phyloP scores from a whole-genome alignment of 2,113 vertebrate species.

The Gopherus evgoodei region DNA sequence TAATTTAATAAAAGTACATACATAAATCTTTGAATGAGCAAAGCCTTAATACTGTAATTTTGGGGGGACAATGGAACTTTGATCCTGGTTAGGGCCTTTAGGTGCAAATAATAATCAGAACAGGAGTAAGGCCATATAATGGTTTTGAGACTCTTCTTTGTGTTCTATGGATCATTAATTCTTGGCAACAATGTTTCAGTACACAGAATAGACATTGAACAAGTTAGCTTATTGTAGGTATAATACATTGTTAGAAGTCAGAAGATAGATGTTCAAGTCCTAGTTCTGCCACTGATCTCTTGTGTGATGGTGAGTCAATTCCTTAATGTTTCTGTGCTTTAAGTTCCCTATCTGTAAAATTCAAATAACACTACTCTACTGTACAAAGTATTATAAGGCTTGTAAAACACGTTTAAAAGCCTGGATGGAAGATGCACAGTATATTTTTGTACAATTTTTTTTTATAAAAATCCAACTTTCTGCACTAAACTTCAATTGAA shows the following conservation, averaged over 20 bases:
- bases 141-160: not conserved
- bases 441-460: not conserved
- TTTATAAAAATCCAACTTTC: not conserved
- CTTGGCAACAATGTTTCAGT: not conserved
- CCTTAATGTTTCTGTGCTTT: conserved; percentile 2
- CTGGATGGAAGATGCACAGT: not conserved
- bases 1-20: not conserved
- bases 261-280: not conserved
- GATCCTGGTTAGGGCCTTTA: not conserved
- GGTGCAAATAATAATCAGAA: not conserved
- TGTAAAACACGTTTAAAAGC: not conserved
- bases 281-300: not conserved
- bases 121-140: not conserved
- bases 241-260: not conserved
- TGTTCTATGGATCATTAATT: not conserved
- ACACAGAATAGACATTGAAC: not conserved
- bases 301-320: not conserved
- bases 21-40: not conserved
- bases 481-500: not conserved
- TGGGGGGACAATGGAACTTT: not conserved
- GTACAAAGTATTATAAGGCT: not conserved
- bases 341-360: not conserved
- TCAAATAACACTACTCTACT: not conserved
- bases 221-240: not conserved
- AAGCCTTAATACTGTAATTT: not conserved